These are phyloP conservation scores for Mamestra brassicae DNA, from an alignment of 2,888 invertebrate genomes.

Conservation along the genomic window DNA sequence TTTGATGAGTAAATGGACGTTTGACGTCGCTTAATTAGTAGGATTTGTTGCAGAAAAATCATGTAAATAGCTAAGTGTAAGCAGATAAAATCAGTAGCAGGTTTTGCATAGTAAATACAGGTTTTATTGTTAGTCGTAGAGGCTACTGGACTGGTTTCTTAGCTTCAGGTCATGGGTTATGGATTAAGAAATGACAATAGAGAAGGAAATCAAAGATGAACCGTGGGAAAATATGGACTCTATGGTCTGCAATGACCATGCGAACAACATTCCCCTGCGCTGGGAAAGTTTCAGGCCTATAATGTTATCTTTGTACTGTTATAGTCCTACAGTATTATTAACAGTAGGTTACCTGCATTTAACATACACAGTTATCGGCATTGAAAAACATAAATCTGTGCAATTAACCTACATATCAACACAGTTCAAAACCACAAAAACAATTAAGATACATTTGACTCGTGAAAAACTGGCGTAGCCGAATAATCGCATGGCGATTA, in stretches of 20 bases:
- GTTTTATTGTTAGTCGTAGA: not conserved
- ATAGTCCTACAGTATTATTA: not conserved
- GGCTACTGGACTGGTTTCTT: constrained; percentile 13
- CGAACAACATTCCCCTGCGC: not conserved
- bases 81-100: constrained; percentile 11
- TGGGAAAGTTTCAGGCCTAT: not conserved
- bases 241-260: not conserved
- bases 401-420: too few relatives aligned
- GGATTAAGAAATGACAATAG: constrained; percentile 10
- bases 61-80: not conserved
- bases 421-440: too few relatives aligned
- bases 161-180: not conserved
- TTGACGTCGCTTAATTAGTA: not conserved
- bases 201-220: constrained; percentile 14
- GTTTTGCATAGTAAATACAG: not conserved
- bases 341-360: too few relatives aligned
- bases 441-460: too few relatives aligned
- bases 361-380: too few relatives aligned
- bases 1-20: constrained; percentile 20
- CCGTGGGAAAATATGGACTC: constrained; percentile 17
- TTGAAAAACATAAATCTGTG: not conserved
- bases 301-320: not conserved
- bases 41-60: constrained; percentile 27
- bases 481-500: constrained; percentile 11
- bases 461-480: too few relatives aligned